Base-by-base conservation (phyloP, 2,888 invertebrate species). In the Ophion obscuratus region DNA sequence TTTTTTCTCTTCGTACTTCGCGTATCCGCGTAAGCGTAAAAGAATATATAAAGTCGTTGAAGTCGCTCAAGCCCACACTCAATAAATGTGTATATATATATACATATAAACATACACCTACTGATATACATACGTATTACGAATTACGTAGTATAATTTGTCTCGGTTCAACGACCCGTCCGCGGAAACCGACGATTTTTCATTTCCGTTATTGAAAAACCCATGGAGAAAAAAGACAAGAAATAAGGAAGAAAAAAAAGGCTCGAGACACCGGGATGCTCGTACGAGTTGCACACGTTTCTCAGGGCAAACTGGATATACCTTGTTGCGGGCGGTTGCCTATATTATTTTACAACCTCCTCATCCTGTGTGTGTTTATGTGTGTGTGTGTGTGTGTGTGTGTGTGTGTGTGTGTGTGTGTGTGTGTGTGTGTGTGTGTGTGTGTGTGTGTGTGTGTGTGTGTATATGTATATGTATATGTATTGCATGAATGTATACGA, bases 201-300 rank as follows among this genome's bases (percentile, higher is more conserved):
- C 87, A 77, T 87, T 86, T 87, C 87, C 87, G 81, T 86, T 86
- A 84, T 87, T 86, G 87, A 87, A 86, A 85, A 84, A 64, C 14
- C 67, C 67, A 40, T 67, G 68, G 40, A 70, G 75, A 81, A 66
- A 68, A 67, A 57, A 68, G 27, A n/a, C 17, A 9, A 20, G 47
- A 66, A 70, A 71, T 78, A 66, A 64, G 53, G 20, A 68, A 59
- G n/a, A 36, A 53, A 75, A 75, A 47, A 20, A 59, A 77, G 57
- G 7, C 59, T n/a, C 10, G 40, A 64, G 44, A 68, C 24, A 27
- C 27, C 24, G n/a, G 27, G 59, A 78, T 67, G 27, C 20, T 44
- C 40, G 14, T 17, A 6, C 11, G 64, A 57, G 47, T 36, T 57
- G 76, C 44, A 40, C 47, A 20, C 66, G 64, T 77, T 83, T 79